phyloP scores from a whole-genome alignment of 2,888 invertebrate genomes.

The Dorcus hopei region DNA sequence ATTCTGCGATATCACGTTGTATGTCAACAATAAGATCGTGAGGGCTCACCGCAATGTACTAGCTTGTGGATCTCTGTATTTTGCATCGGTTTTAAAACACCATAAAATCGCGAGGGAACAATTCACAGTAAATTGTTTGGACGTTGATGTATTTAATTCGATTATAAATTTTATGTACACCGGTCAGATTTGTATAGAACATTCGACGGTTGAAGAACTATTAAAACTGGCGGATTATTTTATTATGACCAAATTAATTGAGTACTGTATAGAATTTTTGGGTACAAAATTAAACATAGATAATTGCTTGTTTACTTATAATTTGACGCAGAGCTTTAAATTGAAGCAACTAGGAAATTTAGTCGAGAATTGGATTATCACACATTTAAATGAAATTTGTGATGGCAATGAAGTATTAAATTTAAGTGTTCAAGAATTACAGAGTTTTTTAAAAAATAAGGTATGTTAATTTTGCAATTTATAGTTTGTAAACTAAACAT shows the following conservation, averaged over 20 bases:
- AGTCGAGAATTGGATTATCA: constrained; percentile 55
- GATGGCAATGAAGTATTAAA: constrained; percentile 56
- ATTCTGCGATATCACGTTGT: constrained; percentile 60
- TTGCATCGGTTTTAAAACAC: constrained; percentile 59
- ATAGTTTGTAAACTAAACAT: background rate
- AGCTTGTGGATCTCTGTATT: constrained; percentile 63
- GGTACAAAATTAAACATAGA: constrained; percentile 59
- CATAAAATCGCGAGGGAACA: constrained; percentile 55
- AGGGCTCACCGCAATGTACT: constrained; percentile 61
- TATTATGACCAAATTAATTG: constrained; percentile 58
- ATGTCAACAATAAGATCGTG: constrained; percentile 57
- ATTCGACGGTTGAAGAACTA: constrained; percentile 59
- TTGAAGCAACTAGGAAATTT: constrained; percentile 57
- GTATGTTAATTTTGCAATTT: constrained; percentile 31
- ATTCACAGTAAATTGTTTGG: constrained; percentile 56
- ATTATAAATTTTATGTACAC: constrained; percentile 66
- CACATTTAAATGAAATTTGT: constrained; percentile 53
- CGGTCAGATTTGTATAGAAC: constrained; percentile 58
- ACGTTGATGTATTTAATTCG: constrained; percentile 57
- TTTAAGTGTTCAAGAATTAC: constrained; percentile 50
- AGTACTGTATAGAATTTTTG: constrained; percentile 63
- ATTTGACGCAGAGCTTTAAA: constrained; percentile 59
- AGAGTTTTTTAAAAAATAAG: constrained; percentile 55
- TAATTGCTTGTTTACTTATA: constrained; percentile 61
- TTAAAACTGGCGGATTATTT: constrained; percentile 62